A percentile compares a stretch with the other conserved stretches of the same genome.
Conservation (phyloP, 37 sponge, comb jelly and placozoan genomes). For the Trichoplax adhaerens region DNA sequence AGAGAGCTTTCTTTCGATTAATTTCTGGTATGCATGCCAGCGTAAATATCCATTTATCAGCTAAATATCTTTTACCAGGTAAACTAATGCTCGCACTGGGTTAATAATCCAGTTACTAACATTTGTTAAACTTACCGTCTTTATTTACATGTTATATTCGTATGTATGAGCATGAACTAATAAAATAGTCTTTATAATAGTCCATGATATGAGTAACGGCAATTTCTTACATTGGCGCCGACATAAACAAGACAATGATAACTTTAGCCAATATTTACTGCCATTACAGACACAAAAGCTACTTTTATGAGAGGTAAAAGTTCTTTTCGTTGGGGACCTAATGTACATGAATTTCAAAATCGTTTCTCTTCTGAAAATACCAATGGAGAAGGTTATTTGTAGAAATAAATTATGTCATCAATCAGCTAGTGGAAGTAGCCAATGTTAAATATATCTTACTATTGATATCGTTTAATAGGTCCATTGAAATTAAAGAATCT, state of each 20-base stretch:
- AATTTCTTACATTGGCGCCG: too few relatives aligned
- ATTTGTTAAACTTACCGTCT: not conserved
- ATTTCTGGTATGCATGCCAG: slow-evolving; percentile 96
- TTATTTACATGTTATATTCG: not conserved
- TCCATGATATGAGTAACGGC: too few relatives aligned
- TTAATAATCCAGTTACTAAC: not conserved
- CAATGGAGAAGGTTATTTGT: slow-evolving; percentile 51
- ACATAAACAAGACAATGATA: too few relatives aligned
- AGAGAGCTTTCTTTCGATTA: slow-evolving; percentile 78
- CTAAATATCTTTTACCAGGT: slow-evolving; percentile 24
- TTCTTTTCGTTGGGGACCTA: slow-evolving; percentile 48
- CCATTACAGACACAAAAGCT: too few relatives aligned
- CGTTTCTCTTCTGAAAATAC: slow-evolving; percentile 71
- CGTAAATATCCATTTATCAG: slow-evolving; percentile 83
- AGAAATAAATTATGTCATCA: too few relatives aligned
- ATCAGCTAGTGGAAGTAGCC: too few relatives aligned
- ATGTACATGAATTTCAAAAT: slow-evolving; percentile 67
- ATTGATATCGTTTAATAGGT: slow-evolving; percentile 16
- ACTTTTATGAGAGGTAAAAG: slow-evolving; percentile 6
- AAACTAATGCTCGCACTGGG: not conserved
- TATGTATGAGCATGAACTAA: not conserved
- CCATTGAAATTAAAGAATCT: slow-evolving; percentile 90
- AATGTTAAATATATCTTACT: too few relatives aligned
- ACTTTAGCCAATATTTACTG: too few relatives aligned
- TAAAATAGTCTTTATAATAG: not conserved